Evolutionary conservation across 2,888 invertebrate species (phyloP), one percentile per base, ranked within the genome.

Genomic region (Megastigmus dorsalis): DNA sequence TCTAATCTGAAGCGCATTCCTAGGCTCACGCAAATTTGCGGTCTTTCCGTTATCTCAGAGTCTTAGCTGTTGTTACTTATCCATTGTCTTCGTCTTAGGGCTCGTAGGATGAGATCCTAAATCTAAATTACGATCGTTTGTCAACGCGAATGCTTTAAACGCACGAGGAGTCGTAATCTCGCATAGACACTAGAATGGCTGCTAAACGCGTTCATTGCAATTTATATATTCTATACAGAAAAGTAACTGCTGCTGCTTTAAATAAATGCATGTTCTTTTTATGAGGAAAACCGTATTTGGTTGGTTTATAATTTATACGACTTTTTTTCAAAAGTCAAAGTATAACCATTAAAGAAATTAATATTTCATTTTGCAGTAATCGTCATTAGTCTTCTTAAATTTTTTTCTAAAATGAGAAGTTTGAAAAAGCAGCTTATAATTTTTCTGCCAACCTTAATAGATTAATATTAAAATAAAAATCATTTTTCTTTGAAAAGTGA

Each of bases 121-220:
- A 86, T 86, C 86, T 86, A 85, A 86, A 86, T 86, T 86, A 82
- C 85, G 79, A 80, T 83, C 81, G 84, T 85, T 84, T 84, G 84
- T 86, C 84, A 85, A 62, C 36, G 41, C 13, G 43, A 71, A 38
- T 18, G 15, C 10, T 65, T 10, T 57, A 23, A 71, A 71, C 9
- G 33, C 33, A 26, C 20, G 4, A 1, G 18, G 28, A 54, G 15
- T 6, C n/a, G 45, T 57, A 62, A 72, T 76, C 62, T 65, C 43
- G 20, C 57, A 36, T 23, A 67, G 62, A 54, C 41, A 57, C 50
- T 69, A 36, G 50, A 66, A 67, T 70, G n/a, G 10, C 13, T 23
- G 26, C 26, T 52, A 41, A 54, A 54, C 30, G 52, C 65, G 5
- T 26, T 57, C 1, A 10, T 33, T 6, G 10, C 15, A n/a, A 38